phyloP scores from a whole-genome alignment of 2,113 vertebrate genomes.

The Pollimyrus isidori region DNA sequence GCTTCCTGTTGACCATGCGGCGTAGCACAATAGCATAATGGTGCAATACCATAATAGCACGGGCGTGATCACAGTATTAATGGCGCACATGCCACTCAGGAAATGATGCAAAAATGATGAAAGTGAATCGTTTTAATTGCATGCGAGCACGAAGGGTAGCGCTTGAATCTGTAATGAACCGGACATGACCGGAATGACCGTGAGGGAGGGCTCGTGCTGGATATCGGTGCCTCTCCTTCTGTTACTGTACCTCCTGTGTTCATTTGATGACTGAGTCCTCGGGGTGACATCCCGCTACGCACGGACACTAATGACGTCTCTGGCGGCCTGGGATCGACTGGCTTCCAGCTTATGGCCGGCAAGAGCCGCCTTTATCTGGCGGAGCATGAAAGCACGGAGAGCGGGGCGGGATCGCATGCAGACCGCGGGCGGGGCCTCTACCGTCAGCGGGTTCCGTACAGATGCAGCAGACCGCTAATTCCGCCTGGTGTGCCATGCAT shows the following conservation, averaged over 20 bases:
- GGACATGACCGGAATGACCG: background rate
- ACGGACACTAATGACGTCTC: background rate
- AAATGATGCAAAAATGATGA: background rate
- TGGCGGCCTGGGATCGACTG: background rate
- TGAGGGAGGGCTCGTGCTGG: background rate
- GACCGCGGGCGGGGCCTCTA: background rate
- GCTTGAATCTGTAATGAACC: background rate
- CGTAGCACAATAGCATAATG: background rate
- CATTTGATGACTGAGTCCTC: background rate
- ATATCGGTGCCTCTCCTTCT: background rate
- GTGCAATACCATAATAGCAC: background rate
- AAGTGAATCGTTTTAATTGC: background rate
- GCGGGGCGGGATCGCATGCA: background rate
- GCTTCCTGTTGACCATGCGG: background rate
- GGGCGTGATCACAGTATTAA: background rate
- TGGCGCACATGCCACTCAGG: background rate
- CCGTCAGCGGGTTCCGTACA: slow-evolving; percentile 1
- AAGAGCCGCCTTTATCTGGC: background rate
- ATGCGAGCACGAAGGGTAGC: too few relatives aligned
- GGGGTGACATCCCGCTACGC: background rate
- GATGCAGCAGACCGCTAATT: background rate
- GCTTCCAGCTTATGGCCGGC: background rate
- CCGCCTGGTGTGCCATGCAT: background rate
- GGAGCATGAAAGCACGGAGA: background rate
- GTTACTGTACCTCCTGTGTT: background rate